These are phyloP conservation scores for Yponomeuta cagnagella DNA, from an alignment of 2,888 invertebrate species.

Conservation along the genomic window DNA sequence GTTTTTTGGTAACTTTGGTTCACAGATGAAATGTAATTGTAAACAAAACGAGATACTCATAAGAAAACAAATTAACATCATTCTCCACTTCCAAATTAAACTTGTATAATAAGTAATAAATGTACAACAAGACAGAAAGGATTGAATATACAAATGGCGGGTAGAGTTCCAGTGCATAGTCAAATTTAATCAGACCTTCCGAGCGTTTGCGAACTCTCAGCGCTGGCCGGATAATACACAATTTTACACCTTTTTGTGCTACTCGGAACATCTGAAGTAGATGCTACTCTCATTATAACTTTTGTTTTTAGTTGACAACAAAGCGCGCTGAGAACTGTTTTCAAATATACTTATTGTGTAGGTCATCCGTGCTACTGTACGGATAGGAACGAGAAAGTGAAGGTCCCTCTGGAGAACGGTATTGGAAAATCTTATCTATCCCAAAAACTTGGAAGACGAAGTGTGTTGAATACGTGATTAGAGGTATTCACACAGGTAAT, in stretches of 20 bases:
- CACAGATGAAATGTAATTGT: no score
- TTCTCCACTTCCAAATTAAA: no score
- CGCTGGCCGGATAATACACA: background rate
- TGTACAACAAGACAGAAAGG: background rate
- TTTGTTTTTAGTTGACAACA: background rate
- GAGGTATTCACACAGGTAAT: no score
- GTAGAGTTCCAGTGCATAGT: background rate
- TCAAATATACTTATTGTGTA: background rate
- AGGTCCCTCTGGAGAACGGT: no score
- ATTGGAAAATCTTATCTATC: no score
- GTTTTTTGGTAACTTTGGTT: no score
- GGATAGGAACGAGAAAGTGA: background rate
- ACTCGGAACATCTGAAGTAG: background rate
- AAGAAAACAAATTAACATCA: no score
- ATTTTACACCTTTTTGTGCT: background rate
- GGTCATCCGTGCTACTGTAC: background rate
- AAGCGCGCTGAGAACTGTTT: background rate
- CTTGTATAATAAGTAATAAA: background rate
- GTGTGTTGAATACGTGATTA: no score
- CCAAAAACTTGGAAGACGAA: no score
- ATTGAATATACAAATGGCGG: background rate
- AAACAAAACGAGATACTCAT: no score
- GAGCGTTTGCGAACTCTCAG: background rate
- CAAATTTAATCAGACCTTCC: background rate
- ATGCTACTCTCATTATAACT: background rate